Conservation (phyloP, 2,888 invertebrate genomes). For the Scotopteryx bipunctaria region DNA sequence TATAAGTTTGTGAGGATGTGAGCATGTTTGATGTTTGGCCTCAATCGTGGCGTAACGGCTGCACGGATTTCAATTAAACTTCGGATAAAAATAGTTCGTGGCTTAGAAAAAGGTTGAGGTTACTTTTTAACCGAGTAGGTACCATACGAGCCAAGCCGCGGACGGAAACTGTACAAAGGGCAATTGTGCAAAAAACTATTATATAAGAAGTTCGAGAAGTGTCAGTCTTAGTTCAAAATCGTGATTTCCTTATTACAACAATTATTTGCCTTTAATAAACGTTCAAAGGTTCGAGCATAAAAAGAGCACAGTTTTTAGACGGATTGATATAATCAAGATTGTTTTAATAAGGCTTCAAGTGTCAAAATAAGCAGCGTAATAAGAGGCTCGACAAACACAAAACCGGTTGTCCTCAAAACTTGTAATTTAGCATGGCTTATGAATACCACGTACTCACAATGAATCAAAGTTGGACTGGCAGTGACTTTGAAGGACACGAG, state of each 20-base stretch:
- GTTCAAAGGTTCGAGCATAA: background rate
- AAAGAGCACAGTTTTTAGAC: background rate
- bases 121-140: no score
- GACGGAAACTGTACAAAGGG: no score
- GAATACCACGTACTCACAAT: constrained; percentile 15
- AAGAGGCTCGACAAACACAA: background rate
- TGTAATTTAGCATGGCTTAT: constrained; percentile 15
- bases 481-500: background rate
- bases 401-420: constrained; percentile 23
- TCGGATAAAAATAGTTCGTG: no score
- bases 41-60: no score
- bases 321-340: constrained; percentile 1
- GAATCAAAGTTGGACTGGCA: background rate
- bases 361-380: background rate
- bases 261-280: background rate
- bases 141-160: no score
- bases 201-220: background rate
- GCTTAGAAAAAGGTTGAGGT: no score
- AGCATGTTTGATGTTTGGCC: no score
- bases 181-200: no score
- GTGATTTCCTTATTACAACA: constrained; percentile 16
- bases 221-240: background rate
- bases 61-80: no score
- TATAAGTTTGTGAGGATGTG: no score
- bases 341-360: background rate